phyloP scores from a whole-genome alignment of 2,888 invertebrate species.

The Thymelicus acteon region DNA sequence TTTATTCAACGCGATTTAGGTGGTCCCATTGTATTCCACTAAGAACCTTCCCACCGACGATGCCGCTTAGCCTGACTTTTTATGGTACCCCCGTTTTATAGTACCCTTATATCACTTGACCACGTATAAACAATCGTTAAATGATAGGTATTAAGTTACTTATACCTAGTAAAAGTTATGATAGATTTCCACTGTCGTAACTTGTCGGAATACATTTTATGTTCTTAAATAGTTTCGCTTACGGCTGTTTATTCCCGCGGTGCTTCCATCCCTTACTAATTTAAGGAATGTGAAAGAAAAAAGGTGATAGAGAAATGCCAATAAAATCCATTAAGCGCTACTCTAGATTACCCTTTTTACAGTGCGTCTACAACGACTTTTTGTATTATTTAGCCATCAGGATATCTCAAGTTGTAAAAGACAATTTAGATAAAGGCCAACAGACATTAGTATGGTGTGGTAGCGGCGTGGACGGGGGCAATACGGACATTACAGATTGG shows the following conservation, averaged over 20 bases:
- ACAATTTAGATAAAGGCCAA: constrained; percentile 36
- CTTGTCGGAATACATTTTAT: constrained; percentile 4
- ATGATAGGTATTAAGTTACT: constrained; percentile 33
- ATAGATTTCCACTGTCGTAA: constrained; percentile 13
- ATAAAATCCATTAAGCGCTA: constrained; percentile 38
- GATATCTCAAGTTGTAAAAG: constrained; percentile 38
- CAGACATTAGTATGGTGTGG: constrained; percentile 37
- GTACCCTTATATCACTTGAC: constrained; percentile 72
- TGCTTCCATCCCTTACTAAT: constrained; percentile 23
- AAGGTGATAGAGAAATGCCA: constrained; percentile 36
- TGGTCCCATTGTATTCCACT: constrained; percentile 80
- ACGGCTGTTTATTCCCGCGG: background rate
- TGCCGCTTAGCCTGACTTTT: constrained; percentile 67
- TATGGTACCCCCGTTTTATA: constrained; percentile 69
- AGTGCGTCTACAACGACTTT: constrained; percentile 36
- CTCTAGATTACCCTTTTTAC: constrained; percentile 35
- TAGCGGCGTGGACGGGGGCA: constrained; percentile 19
- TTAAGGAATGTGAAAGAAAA: constrained; percentile 34
- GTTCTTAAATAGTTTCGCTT: constrained; percentile 5
- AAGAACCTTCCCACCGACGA: constrained; percentile 62
- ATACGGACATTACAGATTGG: constrained; percentile 17
- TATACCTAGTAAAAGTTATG: constrained; percentile 22
- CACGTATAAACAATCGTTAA: constrained; percentile 64
- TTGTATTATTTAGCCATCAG: constrained; percentile 38
- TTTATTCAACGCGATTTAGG: constrained; percentile 78